Percentiles rank a stretch among this genome's conserved stretches.
phyloP scores from a whole-genome alignment of 2,113 vertebrate species.

The Strigops habroptila region DNA sequence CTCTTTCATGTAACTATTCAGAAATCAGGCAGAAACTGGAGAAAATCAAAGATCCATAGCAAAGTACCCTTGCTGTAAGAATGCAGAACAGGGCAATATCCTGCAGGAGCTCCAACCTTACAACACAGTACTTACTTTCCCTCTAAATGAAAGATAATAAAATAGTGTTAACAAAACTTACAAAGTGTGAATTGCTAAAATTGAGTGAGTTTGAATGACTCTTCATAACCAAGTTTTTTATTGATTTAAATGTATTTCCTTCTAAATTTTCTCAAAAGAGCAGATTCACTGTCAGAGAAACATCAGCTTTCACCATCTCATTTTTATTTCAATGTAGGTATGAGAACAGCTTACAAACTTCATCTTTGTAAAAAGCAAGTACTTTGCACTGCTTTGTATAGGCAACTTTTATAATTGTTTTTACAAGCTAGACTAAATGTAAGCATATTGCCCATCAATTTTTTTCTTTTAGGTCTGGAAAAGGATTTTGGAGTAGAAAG shows the following conservation, averaged over 20 bases:
- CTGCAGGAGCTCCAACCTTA: background rate
- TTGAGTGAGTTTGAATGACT: background rate
- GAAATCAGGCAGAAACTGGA: background rate
- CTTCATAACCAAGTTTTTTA: background rate
- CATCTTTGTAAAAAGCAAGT: background rate
- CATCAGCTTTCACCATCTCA: background rate
- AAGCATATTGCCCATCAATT: background rate
- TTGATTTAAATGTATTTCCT: background rate
- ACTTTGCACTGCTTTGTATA: background rate
- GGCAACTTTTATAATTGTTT: background rate
- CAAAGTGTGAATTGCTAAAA: background rate
- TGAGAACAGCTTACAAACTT: background rate
- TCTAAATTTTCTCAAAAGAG: background rate
- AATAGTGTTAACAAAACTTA: background rate
- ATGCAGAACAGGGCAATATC: background rate
- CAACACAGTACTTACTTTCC: background rate
- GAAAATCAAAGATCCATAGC: background rate
- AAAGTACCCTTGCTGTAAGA: background rate
- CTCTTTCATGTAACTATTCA: background rate
- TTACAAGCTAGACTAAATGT: background rate
- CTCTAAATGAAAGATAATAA: background rate
- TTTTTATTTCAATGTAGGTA: background rate
- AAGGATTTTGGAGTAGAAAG: background rate
- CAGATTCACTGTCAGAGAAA: background rate
- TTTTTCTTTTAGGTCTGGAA: background rate